A percentile compares a stretch with the other conserved stretches of the same genome.
Conservation (phyloP, 2,888 invertebrate species). For the Lydus trimaculatus region DNA sequence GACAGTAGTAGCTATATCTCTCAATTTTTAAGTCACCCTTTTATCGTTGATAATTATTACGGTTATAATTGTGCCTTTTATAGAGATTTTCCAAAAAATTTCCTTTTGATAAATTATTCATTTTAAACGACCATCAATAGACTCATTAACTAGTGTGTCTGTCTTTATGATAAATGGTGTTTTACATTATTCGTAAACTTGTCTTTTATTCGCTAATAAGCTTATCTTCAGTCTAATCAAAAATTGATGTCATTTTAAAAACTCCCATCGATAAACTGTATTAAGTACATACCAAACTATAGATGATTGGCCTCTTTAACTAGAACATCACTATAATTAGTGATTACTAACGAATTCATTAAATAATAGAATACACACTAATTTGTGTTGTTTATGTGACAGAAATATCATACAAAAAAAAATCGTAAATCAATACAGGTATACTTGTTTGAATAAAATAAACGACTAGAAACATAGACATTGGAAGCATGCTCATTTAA, state of each 20-base stretch:
- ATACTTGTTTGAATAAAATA: not conserved
- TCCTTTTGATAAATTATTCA: not conserved
- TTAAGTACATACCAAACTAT: not conserved
- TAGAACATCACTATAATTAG: not conserved
- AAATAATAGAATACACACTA: not conserved
- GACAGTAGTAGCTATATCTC: not conserved
- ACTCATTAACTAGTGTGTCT: not conserved
- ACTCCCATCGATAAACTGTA: not conserved
- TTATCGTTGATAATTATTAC: not conserved
- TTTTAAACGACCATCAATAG: not conserved
- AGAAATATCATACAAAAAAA: not conserved
- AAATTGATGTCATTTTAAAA: not conserved
- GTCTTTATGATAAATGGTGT: not conserved
- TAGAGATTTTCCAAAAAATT: not conserved
- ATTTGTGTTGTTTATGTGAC: not conserved
- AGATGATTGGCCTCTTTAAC: not conserved
- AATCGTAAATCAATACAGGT: not conserved
- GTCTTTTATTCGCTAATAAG: not conserved
- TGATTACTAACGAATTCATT: not conserved
- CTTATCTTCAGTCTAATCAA: not conserved
- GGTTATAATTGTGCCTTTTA: not conserved
- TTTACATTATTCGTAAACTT: not conserved
- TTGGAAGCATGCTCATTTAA: not conserved
- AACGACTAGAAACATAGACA: not conserved
- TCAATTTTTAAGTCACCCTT: not conserved